These are phyloP conservation scores for Pseudomyrmex cubaensis DNA, from an alignment of 1,140 invertebrate genomes.

Conservation along the genomic window DNA sequence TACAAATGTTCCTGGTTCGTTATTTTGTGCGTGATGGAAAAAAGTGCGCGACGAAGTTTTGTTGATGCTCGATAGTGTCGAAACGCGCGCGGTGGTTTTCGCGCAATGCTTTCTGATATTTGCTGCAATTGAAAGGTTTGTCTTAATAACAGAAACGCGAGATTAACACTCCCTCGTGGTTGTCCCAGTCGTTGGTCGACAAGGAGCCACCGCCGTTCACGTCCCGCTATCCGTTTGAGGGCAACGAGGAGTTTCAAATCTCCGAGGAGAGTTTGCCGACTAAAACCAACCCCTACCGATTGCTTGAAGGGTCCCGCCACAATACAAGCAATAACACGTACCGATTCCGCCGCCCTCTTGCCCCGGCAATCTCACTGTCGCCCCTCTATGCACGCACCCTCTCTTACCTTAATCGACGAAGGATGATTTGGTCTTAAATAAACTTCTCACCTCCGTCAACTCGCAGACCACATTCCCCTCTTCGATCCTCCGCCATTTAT, in stretches of 20 bases:
- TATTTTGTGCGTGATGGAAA: no score
- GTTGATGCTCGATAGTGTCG: no score
- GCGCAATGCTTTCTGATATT: background rate
- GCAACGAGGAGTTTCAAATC: constrained; percentile 72
- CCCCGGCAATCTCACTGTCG: constrained; percentile 57
- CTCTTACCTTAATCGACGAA: constrained; percentile 81
- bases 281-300: constrained; percentile 78
- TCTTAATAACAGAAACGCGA: background rate
- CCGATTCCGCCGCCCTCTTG: constrained; percentile 61
- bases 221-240: constrained; percentile 66
- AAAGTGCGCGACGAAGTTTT: no score
- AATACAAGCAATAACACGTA: constrained; percentile 84
- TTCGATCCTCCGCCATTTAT: constrained; percentile 67
- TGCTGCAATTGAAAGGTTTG: no score
- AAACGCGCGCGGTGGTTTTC: no score
- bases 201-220: constrained; percentile 65
- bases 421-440: constrained; percentile 82
- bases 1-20: no score
- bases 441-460: constrained; percentile 78
- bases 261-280: constrained; percentile 74
- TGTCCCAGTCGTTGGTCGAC: constrained; percentile 60
- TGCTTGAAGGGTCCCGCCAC: constrained; percentile 78
- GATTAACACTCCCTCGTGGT: constrained; percentile 9
- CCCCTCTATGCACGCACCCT: constrained; percentile 68
- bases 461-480: constrained; percentile 65